These are phyloP conservation scores for Tragopan temminckii DNA, from an alignment of 2,797 vertebrate genomes.

Conservation along the genomic window DNA sequence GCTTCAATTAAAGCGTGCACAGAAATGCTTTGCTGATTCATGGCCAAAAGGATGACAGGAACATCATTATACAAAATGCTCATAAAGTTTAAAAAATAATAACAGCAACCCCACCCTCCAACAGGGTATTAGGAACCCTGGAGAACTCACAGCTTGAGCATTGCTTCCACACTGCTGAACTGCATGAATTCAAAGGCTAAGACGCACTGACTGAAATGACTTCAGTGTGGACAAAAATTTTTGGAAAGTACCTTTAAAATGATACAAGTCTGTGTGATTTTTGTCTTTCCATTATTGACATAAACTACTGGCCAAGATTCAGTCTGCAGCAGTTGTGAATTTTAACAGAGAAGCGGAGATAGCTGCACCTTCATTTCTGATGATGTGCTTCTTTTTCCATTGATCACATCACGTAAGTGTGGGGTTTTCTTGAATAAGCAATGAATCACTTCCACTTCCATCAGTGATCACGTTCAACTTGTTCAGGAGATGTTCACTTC, in stretches of 20 bases:
- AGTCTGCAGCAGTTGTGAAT: neutral
- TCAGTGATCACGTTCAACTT: accelerated
- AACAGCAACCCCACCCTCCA: neutral
- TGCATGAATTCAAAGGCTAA: neutral
- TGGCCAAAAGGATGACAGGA: constrained; percentile 61
- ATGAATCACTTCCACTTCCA: neutral
- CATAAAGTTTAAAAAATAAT: neutral
- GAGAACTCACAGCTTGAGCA: constrained; percentile 10
- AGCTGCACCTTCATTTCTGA: neutral
- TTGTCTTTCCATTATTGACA: neutral
- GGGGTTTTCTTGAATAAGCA: neutral
- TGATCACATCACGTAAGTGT: neutral
- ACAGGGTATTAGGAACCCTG: neutral
- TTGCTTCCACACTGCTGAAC: neutral
- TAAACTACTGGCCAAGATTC: neutral
- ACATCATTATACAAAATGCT: constrained; percentile 28
- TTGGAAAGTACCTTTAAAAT: neutral
- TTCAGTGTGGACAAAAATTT: neutral
- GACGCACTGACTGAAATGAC: neutral
- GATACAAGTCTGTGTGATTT: accelerated
- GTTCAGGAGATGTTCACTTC: neutral
- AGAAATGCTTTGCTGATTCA: constrained; percentile 66
- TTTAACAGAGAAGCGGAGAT: neutral
- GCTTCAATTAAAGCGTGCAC: constrained; percentile 56
- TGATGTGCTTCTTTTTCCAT: neutral